Evolutionary conservation across 2,888 invertebrate species (phyloP), one percentile per base, ranked within the genome.

Genomic region (Metacarcinus magister): DNA sequence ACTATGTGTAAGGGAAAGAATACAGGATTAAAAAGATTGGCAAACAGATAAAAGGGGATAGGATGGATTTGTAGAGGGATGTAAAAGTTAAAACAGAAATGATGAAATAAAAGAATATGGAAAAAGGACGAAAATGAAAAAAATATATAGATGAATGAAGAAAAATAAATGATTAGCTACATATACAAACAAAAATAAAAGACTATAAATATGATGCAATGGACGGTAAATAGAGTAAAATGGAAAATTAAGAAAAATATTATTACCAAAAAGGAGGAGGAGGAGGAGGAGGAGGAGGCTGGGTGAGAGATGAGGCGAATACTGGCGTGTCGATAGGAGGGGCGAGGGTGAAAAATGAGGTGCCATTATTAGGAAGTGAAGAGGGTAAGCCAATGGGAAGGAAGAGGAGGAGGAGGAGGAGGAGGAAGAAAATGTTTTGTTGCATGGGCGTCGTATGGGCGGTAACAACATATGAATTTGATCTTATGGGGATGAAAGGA

Each of bases 291-390:
- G 16, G 54, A 54, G 54, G 0, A 54, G 75, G 75, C 75, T 28
- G n/a, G 23, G 28, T 75, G 75, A 75, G 75, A 28, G 75, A 75
- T 28, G 28, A 28, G 75, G 8, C n/a, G 28, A 28, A 28, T n/a
- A 75, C 75, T 75, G 75, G 75, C 28, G 75, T 75, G 75, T 75
- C 28, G 75, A 75, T 75, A 75, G 75, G 75, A 75, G 75, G 75
- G 75, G 75, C 5, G 75, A 75, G 75, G n/a, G 75, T 75, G 75
- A 75, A 75, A 28, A 28, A 75, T 75, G 75, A 28, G 75, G 75
- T 28, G 75, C 75, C 75, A 75, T 75, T 75, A 75, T 75, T 75
- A 75, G 75, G 75, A 75, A 75, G 75, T n/a, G 75, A 75, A 28
- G 75, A 75, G 75, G 75, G 75, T 28, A 28, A 28, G 75, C 28